phyloP scores from a whole-genome alignment of 1,140 invertebrate species.

The Homarus americanus region DNA sequence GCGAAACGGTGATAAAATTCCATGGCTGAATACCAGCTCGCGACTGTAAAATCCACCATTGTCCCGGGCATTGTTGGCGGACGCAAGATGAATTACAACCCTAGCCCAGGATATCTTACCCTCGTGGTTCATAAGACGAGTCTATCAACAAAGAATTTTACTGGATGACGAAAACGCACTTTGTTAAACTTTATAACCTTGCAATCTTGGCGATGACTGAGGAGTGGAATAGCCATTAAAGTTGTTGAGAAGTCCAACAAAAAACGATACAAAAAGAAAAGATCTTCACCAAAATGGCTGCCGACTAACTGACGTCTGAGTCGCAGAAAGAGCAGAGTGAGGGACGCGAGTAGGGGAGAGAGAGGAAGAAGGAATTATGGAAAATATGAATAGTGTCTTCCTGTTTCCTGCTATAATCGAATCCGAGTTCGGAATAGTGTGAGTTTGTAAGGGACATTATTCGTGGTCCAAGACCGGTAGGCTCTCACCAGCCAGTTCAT shows the following conservation, averaged over 20 bases:
- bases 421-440: neutral
- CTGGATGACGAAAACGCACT: neutral
- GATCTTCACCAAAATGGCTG: constrained; percentile 51
- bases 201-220: constrained; percentile 4
- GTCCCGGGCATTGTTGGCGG: constrained; percentile 52
- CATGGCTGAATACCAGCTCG: constrained; percentile 47
- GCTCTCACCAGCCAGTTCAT: too few species aligned
- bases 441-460: neutral
- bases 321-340: neutral
- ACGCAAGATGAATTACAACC: constrained; percentile 56
- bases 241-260: constrained; percentile 37
- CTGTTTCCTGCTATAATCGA: constrained; percentile 27
- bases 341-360: neutral
- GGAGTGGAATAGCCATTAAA: constrained; percentile 39
- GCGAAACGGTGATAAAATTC: constrained; percentile 59
- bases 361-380: constrained; percentile 41
- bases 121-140: neutral
- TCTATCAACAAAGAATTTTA: neutral
- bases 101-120: constrained; percentile 40
- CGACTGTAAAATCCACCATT: constrained; percentile 67
- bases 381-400: constrained; percentile 38
- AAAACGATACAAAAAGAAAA: constrained; percentile 41
- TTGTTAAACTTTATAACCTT: constrained; percentile 19
- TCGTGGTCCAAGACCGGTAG: too few species aligned
- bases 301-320: constrained; percentile 31